These are phyloP conservation scores for Meandrusa payeni DNA, from an alignment of 2,888 invertebrate genomes.

Conservation along the genomic window DNA sequence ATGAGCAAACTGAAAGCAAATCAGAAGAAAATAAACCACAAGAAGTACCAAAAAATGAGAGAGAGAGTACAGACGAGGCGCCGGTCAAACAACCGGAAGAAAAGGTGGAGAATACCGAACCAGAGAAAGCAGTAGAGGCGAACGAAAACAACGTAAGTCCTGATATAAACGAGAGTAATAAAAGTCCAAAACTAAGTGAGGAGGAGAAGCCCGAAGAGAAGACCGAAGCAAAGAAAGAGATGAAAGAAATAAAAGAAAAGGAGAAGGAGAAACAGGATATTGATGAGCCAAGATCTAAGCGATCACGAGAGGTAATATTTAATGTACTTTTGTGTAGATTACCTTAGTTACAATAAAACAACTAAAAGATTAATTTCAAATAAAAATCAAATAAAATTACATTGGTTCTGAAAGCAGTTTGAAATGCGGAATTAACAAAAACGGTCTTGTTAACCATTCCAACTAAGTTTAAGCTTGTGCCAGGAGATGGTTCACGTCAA, in stretches of 20 bases:
- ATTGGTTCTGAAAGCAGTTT: too few relatives aligned
- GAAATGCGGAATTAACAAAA: too few relatives aligned
- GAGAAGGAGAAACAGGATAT: conserved; percentile 41
- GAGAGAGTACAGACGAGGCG: conserved; percentile 21
- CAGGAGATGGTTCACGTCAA: too few relatives aligned
- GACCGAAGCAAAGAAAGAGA: conserved; percentile 25
- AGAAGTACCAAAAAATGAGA: conserved; percentile 23
- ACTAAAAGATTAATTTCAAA: too few relatives aligned
- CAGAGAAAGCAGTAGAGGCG: conserved; percentile 22
- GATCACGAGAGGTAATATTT: conserved; percentile 72
- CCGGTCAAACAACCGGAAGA: conserved; percentile 23
- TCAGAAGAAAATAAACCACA: too few relatives aligned
- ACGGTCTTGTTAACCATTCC: too few relatives aligned
- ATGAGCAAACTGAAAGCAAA: conserved; percentile 26
- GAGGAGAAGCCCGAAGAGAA: conserved; percentile 25
- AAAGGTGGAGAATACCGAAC: conserved; percentile 15
- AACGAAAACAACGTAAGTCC: conserved; percentile 29
- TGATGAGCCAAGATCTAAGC: conserved; percentile 67
- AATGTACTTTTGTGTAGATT: too few relatives aligned
- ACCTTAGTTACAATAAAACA: too few relatives aligned
- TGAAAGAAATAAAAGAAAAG: conserved; percentile 25
- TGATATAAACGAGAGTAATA: conserved; percentile 20
- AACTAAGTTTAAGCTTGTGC: too few relatives aligned
- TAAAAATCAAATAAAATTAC: too few relatives aligned
- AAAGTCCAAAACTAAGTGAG: conserved; percentile 25